Evolutionary conservation across 2,888 invertebrate species (phyloP).

Genomic region (Reticulitermes lucifugus): DNA sequence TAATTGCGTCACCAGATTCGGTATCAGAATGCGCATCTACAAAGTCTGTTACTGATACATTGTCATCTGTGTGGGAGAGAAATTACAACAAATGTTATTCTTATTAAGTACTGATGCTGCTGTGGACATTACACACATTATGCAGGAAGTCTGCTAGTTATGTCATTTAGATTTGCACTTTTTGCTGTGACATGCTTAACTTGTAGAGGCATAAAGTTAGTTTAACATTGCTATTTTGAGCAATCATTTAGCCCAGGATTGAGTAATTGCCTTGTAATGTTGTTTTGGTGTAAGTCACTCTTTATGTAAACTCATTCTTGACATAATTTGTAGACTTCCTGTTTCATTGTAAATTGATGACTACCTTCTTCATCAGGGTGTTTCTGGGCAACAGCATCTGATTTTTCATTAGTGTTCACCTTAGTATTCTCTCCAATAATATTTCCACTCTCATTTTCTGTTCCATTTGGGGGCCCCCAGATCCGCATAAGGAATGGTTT

Average conservation of each 20-base stretch:
- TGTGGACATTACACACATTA: neutral
- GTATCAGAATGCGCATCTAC: conserved; percentile 53
- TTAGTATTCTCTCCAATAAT: conserved; percentile 48
- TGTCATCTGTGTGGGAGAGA: conserved; percentile 51
- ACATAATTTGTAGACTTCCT: too few relatives aligned
- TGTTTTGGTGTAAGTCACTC: too few relatives aligned
- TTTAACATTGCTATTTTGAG: too few relatives aligned
- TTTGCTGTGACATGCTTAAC: too few relatives aligned
- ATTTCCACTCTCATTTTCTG: conserved; percentile 73
- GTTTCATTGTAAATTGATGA: neutral
- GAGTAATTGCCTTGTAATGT: too few relatives aligned
- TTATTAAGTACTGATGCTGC: neutral
- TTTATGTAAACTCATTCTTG: too few relatives aligned
- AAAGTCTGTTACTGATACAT: conserved; percentile 52
- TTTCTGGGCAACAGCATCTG: conserved; percentile 33
- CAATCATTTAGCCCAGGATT: too few relatives aligned
- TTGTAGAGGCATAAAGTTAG: too few relatives aligned
- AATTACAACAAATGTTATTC: neutral
- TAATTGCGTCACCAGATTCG: conserved; percentile 40
- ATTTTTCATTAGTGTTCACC: conserved; percentile 26
- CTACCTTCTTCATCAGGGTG: conserved; percentile 51
- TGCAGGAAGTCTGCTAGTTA: neutral
- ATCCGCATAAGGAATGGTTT: conserved; percentile 85
- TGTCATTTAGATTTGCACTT: too few relatives aligned
- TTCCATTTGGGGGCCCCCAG: conserved; percentile 78